Percentiles rank a stretch among this genome's conserved stretches.
phyloP scores from a whole-genome alignment of 2,113 vertebrate species.

The Speoplatyrhinus poulsoni region DNA sequence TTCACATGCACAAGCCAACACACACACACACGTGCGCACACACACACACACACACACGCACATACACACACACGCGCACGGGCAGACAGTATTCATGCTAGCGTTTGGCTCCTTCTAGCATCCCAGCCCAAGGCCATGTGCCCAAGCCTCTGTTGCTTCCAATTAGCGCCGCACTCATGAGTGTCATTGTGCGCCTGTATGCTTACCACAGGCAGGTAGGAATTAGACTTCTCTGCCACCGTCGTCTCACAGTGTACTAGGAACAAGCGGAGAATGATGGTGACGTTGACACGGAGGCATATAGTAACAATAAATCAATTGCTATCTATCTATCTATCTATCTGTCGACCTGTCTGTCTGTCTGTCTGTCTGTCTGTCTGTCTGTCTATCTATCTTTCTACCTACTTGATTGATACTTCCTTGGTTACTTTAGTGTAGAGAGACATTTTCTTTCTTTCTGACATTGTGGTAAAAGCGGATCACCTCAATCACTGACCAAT shows the following conservation, averaged over 20 bases:
- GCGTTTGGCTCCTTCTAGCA: constrained; percentile 61
- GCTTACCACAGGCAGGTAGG: constrained; percentile 40
- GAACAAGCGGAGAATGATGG: constrained; percentile 21
- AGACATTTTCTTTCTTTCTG: too few species aligned
- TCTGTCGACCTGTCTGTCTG: not conserved
- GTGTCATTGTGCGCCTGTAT: constrained; percentile 63
- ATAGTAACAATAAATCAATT: constrained; percentile 2
- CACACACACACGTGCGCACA: too few species aligned
- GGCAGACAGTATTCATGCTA: not conserved
- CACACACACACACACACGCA: too few species aligned
- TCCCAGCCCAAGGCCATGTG: constrained; percentile 64
- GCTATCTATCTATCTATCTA: not conserved
- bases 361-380: not conserved
- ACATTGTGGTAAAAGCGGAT: too few species aligned
- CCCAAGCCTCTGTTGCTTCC: constrained; percentile 65
- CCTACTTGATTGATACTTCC: constrained; percentile 8
- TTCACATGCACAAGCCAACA: not conserved
- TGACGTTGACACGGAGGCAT: constrained; percentile 31
- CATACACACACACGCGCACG: too few species aligned
- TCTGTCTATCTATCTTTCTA: too few species aligned
- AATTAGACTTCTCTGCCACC: constrained; percentile 47
- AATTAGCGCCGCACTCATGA: constrained; percentile 78
- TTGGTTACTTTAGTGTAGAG: not conserved
- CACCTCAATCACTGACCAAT: too few species aligned
- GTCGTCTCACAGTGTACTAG: constrained; percentile 24